These are phyloP conservation scores for Acanthurus lineatus DNA, from an alignment of 2,797 vertebrate genomes.

Conservation along the genomic window DNA sequence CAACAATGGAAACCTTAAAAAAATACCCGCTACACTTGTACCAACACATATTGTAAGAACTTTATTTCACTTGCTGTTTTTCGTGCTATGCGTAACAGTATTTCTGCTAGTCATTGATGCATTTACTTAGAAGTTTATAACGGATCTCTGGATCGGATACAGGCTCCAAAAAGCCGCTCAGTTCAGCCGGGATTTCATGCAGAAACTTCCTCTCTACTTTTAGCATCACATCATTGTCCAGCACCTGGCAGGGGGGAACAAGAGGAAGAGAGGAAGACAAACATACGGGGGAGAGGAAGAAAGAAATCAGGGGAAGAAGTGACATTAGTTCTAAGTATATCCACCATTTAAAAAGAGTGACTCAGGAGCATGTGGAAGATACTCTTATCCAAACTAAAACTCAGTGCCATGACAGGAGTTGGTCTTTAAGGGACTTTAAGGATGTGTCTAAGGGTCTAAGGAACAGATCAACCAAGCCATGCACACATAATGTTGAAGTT, in stretches of 20 bases:
- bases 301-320: neutral
- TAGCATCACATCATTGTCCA: constrained; percentile 79
- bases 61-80: too few relatives aligned
- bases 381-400: neutral
- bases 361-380: neutral
- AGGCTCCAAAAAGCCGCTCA: constrained; percentile 82
- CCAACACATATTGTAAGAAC: too few relatives aligned
- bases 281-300: neutral
- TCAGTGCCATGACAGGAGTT: neutral
- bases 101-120: neutral
- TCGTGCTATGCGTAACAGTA: neutral
- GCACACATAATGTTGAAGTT: neutral
- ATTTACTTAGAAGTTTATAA: constrained; percentile 76
- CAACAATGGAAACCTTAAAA: neutral
- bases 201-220: constrained; percentile 79
- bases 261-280: neutral
- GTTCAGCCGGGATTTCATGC: constrained; percentile 72
- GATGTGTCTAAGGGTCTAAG: too few relatives aligned
- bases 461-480: neutral
- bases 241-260: constrained; percentile 69
- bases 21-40: too few relatives aligned
- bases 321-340: neutral
- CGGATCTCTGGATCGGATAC: constrained; percentile 83
- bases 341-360: neutral
- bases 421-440: neutral